These are phyloP conservation scores for Cetoscarus ocellatus DNA, from an alignment of 2,797 vertebrate species.

Conservation along the genomic window DNA sequence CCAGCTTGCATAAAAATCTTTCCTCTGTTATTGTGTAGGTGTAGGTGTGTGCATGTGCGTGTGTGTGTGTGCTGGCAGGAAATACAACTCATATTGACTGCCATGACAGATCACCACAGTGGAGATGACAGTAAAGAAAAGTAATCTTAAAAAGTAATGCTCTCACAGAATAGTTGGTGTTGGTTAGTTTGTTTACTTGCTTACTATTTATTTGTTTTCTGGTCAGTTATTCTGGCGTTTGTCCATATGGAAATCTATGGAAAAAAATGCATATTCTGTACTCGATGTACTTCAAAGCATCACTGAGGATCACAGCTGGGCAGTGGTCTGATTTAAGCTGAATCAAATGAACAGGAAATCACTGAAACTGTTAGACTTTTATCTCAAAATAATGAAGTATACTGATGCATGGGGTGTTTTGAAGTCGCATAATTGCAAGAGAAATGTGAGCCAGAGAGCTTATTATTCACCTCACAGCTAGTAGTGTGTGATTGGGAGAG, in stretches of 20 bases:
- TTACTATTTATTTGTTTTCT: slow-evolving; percentile 2
- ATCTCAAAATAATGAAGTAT: slow-evolving; percentile 11
- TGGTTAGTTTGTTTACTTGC: no score
- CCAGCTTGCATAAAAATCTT: no score
- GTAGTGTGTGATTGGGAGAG: slow-evolving; percentile 14
- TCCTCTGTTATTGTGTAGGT: no score
- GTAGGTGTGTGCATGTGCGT: no score
- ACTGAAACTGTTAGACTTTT: neutral
- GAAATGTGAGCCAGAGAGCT: neutral
- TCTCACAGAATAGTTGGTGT: no score
- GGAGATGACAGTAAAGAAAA: neutral
- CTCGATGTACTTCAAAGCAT: neutral
- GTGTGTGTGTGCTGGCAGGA: slow-evolving; percentile 3
- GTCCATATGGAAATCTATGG: neutral
- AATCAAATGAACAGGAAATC: neutral
- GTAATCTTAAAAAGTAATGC: neutral
- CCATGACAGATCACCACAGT: slow-evolving; percentile 5
- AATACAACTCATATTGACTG: slow-evolving; percentile 17
- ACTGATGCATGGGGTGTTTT: neutral
- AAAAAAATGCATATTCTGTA: slow-evolving; percentile 2
- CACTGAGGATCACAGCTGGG: neutral
- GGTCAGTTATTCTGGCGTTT: neutral
- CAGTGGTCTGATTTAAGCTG: slow-evolving; percentile 1
- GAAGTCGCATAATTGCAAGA: neutral
- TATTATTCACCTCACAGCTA: slow-evolving; percentile 10